These are phyloP conservation scores for Centropus unirufus DNA, from an alignment of 2,113 vertebrate species.

Conservation along the genomic window DNA sequence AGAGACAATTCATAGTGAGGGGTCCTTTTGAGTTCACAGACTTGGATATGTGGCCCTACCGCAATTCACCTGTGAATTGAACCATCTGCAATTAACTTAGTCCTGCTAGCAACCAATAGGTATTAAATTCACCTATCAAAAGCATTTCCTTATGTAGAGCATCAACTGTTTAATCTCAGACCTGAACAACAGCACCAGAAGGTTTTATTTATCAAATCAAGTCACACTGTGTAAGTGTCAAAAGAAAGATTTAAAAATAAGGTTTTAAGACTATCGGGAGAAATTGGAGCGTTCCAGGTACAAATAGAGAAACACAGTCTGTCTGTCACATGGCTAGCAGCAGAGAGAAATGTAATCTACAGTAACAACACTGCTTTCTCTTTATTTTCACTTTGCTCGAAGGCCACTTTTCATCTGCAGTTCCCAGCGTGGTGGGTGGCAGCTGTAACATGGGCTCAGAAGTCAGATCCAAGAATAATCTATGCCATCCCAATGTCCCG, in stretches of 20 bases:
- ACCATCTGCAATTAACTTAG: constrained; percentile 34
- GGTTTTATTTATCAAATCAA: constrained; percentile 70
- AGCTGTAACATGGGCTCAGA: background rate
- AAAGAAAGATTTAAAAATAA: constrained; percentile 65
- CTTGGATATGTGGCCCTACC: background rate
- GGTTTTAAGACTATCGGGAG: constrained; percentile 49
- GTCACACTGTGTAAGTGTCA: constrained; percentile 54
- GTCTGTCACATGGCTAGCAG: constrained; percentile 65
- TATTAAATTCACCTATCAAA: constrained; percentile 9
- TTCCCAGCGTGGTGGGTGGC: constrained; percentile 5
- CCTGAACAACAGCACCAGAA: constrained; percentile 34
- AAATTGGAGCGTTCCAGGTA: constrained; percentile 64
- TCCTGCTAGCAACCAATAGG: background rate
- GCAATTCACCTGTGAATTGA: constrained; percentile 21
- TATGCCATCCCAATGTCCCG: background rate
- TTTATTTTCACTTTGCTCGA: constrained; percentile 51
- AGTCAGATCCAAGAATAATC: background rate
- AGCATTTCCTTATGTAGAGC: constrained; percentile 26
- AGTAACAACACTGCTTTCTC: constrained; percentile 38
- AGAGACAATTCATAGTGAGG: background rate
- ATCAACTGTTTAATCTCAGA: constrained; percentile 52
- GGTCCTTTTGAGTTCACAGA: background rate
- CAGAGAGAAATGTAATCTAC: constrained; percentile 62
- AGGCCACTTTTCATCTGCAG: constrained; percentile 27
- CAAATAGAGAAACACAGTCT: constrained; percentile 62